Percentiles rank a stretch among this genome's conserved stretches.
Conservation (phyloP, 2,888 invertebrate genomes). For the Cerceris rybyensis region DNA sequence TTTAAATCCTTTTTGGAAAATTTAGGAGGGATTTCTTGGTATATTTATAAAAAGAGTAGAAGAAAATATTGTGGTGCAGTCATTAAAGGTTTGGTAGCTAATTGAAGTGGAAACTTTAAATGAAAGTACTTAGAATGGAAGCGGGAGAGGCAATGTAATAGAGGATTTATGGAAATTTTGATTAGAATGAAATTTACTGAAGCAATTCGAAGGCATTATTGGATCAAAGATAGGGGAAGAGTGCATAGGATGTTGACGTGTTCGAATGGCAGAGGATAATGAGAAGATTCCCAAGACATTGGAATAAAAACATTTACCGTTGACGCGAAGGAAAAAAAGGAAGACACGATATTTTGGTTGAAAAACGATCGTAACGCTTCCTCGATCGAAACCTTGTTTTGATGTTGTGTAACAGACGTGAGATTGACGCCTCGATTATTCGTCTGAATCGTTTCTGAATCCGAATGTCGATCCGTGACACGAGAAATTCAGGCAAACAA, state of each 20-base stretch:
- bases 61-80: no score
- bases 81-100: no score
- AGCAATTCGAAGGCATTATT: no score
- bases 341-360: background rate
- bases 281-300: background rate
- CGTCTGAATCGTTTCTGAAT: constrained; percentile 4
- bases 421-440: constrained; percentile 21
- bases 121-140: no score
- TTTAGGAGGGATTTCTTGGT: no score
- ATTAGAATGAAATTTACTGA: no score
- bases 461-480: background rate
- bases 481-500: background rate
- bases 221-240: no score
- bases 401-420: constrained; percentile 23
- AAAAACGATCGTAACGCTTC: constrained; percentile 6
- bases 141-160: no score
- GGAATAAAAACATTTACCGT: background rate
- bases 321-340: background rate
- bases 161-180: no score
- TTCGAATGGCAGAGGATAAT: background rate
- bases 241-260: background rate
- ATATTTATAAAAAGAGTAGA: no score
- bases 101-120: no score
- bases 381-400: background rate
- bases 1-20: no score